Evolutionary conservation across 2,113 vertebrate genomes (phyloP).

Genomic region (Takifugu bimaculatus): DNA sequence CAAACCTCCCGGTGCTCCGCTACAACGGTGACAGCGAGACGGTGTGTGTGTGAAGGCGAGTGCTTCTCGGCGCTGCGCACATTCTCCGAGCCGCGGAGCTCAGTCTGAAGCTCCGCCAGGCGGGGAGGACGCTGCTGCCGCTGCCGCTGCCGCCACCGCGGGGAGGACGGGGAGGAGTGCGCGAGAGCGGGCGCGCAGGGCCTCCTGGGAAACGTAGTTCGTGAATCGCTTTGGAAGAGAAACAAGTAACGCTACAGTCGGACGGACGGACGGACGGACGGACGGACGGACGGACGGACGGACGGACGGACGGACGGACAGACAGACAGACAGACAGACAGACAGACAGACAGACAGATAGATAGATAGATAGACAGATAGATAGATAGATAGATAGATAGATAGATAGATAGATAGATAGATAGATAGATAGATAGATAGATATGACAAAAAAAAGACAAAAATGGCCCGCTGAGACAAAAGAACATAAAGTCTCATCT

Average conservation of each 20-base stretch:
- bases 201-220: constrained; percentile 57
- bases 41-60: background rate
- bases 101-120: constrained; percentile 31
- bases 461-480: no score
- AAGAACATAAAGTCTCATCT: no score
- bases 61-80: constrained; percentile 27
- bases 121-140: constrained; percentile 22
- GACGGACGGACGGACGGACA: no score
- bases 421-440: no score
- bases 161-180: constrained; percentile 38
- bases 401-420: no score
- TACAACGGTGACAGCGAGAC: background rate
- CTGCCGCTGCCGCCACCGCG: background rate
- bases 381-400: no score
- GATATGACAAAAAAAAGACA: no score
- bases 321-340: no score
- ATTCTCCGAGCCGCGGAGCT: constrained; percentile 31
- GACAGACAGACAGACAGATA: background rate
- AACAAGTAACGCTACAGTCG: no score
- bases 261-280: no score
- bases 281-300: background rate
- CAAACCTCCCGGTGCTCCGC: background rate
- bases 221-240: no score
- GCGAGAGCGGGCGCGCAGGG: constrained; percentile 31
- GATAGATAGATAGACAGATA: no score